Evolutionary conservation across 2,888 invertebrate genomes (phyloP), one percentile per base, ranked within the genome.

Genomic region (Entomobrya proxima): DNA sequence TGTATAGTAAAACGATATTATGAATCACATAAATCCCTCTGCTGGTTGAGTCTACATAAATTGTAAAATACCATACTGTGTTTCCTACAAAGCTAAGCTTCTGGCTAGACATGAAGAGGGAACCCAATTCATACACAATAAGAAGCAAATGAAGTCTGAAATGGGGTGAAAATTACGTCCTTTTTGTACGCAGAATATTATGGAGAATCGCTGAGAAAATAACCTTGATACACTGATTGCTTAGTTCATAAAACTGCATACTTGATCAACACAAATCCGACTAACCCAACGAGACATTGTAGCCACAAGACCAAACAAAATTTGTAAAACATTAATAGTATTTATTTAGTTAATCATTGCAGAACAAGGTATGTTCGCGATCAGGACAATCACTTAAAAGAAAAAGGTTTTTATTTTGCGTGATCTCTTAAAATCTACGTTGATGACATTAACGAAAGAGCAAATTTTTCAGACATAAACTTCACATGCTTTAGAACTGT

Each of bases 81-180:
- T 83, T 83, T 40, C 83, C 61, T n/a, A 27, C 40, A 18, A 1
- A 76, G 76, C 76, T 67, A 76, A 83, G 76, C 67, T 35, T 64
- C 40, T 67, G 74, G 75, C 58, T 82, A 50, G 64, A 55, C 81
- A 58, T 81, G 81, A 81, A 75, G 82, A 83, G 83, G 76, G 83
- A 76, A 52, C 75, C 83, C 83, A 83, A 83, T 83, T 76, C 76
- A 83, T 83, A 83, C 83, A 83, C 83, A 90, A 90, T 90, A 89
- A 88, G 88, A 89, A 82, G 89, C 90, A 90, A 90, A 90, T 90
- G 90, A 90, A 89, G 90, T 89, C 88, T 90, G 90, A 90, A 90
- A 89, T 89, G 90, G 89, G 88, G 81, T 81, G 87, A 88, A 89
- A 89, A 90, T 90, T 90, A 88, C 90, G 87, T 87, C 37, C 72